Base-by-base conservation (phyloP, 2,888 invertebrate species). In the Mesochorus sp. region DNA sequence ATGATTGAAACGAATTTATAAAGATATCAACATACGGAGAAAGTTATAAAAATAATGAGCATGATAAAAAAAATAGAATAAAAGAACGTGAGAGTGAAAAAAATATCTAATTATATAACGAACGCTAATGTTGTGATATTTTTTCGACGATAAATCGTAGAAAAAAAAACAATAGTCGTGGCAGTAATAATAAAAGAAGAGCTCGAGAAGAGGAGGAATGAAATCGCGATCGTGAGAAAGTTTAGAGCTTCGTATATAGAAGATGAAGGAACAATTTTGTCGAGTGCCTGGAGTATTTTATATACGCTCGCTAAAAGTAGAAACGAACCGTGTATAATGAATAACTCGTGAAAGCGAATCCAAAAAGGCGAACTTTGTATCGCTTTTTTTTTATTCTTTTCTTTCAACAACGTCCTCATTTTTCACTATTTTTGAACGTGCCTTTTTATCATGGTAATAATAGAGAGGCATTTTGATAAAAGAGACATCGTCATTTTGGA, bases 161-260 rank as follows among this genome's bases (percentile, higher is more conserved):
- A 59, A 73, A 61, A 37, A 59, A 70, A 24, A 57, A 37, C 34
- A 26, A 47, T 24, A 42, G 14, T 42, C 5, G 42, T 8, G 17
- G 34, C 19, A 26, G 21, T 28, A 49, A 55, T 62, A 55, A 49
- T 72, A 62, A 62, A 37, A 17, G n/a, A 39, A 10, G 34, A 3
- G 19, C 8, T 28, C 0, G 28, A n/a, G 10, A 19, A 14, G 44
- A n/a, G 10, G 24, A 28, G 19, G 17, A 24, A 64, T 47, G 42
- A 57, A 78, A 66, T 74, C 51, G 59, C 78, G 73, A 78, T 64
- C 70, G 78, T 78, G 78, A 74, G 78, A 78, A 78, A 78, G 78
- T 78, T 73, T 51, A 51, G 64, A 73, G 62, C 49, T 73, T 68
- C 68, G n/a, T n/a, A n/a, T n/a, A n/a, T n/a, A n/a, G n/a, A n/a